Percentiles rank a stretch among this genome's conserved stretches.
phyloP scores from a whole-genome alignment of 2,113 vertebrate species.

The Girardinichthys multiradiatus region DNA sequence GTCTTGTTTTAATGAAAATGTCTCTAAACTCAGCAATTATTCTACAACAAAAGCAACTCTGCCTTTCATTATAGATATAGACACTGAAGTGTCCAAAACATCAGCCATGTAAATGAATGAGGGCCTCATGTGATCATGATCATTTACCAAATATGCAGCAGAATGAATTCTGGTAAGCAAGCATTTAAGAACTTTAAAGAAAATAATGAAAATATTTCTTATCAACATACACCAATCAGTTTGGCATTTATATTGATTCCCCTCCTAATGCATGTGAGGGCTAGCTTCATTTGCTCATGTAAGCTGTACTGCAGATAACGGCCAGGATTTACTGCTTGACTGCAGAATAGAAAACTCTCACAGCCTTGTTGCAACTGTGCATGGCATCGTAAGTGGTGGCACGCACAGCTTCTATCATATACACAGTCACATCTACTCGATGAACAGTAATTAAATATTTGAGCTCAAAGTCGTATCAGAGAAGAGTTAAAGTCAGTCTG shows the following conservation, averaged over 20 bases:
- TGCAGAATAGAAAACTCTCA: slow-evolving; percentile 47
- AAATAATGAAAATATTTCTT: slow-evolving; percentile 2
- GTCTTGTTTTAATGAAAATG: too few relatives aligned
- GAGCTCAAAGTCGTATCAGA: slow-evolving; percentile 44
- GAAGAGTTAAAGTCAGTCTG: slow-evolving; percentile 44
- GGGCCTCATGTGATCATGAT: background rate
- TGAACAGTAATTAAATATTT: slow-evolving; percentile 62
- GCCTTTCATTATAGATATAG: background rate
- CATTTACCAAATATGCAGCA: background rate
- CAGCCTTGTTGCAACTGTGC: slow-evolving; percentile 42
- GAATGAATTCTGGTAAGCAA: background rate
- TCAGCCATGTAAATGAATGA: background rate
- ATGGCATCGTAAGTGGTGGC: slow-evolving; percentile 59
- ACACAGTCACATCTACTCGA: slow-evolving; percentile 27
- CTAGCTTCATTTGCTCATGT: slow-evolving; percentile 45
- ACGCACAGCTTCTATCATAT: slow-evolving; percentile 18
- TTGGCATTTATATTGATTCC: slow-evolving; percentile 50
- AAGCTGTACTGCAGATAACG: slow-evolving; percentile 50
- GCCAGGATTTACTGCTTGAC: slow-evolving; percentile 54
- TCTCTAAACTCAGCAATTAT: too few relatives aligned
- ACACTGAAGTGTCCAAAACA: background rate
- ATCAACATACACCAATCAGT: background rate
- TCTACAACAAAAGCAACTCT: background rate
- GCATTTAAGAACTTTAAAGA: slow-evolving; percentile 3
- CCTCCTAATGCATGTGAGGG: slow-evolving; percentile 37